Percentiles rank a stretch among this genome's conserved stretches.
Conservation (phyloP, 2,113 vertebrate genomes). For the Sinocyclocheilus rhinocerous region DNA sequence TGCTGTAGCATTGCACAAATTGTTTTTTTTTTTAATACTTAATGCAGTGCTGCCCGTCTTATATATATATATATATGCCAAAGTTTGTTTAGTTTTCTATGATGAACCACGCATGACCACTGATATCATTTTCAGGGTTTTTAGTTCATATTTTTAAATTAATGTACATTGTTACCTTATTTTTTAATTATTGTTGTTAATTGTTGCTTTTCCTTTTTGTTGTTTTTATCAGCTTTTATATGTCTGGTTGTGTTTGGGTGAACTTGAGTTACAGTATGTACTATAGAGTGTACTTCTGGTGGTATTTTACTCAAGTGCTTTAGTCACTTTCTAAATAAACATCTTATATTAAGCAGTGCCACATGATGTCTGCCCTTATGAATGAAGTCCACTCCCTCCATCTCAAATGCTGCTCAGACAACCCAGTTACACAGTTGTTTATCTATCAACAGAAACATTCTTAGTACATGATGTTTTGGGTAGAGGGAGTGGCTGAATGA, state of each 20-base stretch:
- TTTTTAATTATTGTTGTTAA: not conserved
- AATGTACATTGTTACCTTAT: constrained; percentile 35
- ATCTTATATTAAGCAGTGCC: not conserved
- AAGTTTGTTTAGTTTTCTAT: constrained; percentile 61
- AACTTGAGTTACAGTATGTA: not conserved
- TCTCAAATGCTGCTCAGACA: constrained; percentile 12
- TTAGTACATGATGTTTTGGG: not conserved
- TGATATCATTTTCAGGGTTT: constrained; percentile 27
- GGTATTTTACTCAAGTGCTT: not conserved
- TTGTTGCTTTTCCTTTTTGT: not conserved
- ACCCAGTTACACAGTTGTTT: constrained; percentile 16
- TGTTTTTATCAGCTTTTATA: not conserved
- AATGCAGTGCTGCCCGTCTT: constrained; percentile 44
- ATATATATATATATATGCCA: constrained; percentile 67
- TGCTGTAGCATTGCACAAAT: constrained; percentile 51
- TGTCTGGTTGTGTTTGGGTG: constrained; percentile 6
- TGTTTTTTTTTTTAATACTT: not conserved
- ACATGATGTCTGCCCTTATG: not conserved
- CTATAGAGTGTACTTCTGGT: not conserved
- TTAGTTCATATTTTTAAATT: constrained; percentile 23
- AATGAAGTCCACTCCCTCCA: not conserved
- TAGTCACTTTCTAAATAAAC: not conserved
- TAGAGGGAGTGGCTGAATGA: not conserved
- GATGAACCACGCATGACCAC: constrained; percentile 41
- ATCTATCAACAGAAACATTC: not conserved